Evolutionary conservation across 2,888 invertebrate species (phyloP), one percentile per base, ranked within the genome.

Genomic region (Caenorhabditis virilis): DNA sequence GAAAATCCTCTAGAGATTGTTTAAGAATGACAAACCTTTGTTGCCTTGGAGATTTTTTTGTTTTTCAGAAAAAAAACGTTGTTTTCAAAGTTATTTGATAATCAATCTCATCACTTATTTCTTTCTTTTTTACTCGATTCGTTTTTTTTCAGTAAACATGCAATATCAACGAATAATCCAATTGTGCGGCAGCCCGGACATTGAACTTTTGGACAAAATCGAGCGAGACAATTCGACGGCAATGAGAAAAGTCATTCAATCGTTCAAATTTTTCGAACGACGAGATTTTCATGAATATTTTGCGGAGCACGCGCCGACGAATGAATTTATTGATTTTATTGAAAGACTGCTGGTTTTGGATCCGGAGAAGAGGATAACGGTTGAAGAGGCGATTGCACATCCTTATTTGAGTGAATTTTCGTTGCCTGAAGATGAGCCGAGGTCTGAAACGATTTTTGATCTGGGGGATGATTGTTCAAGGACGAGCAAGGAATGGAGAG

Each of bases 281-380:
- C 36, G 51, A 16, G 47, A 65, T 61, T 78, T 78, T 54, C 36
- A 49, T 1, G 57, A 68, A 30, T 63, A 58, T 35, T 77, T 76
- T 51, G 33, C 45, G 4, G 52, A 52, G 25, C 53, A 43, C 22
- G 43, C 22, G 15, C 62, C 62, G 15, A 36, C 59, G 0, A 66
- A 61, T 15, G 69, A 67, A 4, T 66, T 78, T 11, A 66, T 78
- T 38, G 80, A 81, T 51, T 70, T 81, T 23, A 51, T 81, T 13
- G 78, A 81, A 53, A 71, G 74, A 33, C 55, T 80, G 35, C 67
- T 80, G 6, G 79, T 80, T 6, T 43, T 80, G 38, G 80, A 80
- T 52, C 78, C 80, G 18, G 80, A 80, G 38, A 50, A 67, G 38
- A 62, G 77, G 77, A 46, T 58, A 6, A 54, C 54, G 2, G 64